Conservation (phyloP, 2,888 invertebrate genomes). For the Ormyrus thymus region DNA sequence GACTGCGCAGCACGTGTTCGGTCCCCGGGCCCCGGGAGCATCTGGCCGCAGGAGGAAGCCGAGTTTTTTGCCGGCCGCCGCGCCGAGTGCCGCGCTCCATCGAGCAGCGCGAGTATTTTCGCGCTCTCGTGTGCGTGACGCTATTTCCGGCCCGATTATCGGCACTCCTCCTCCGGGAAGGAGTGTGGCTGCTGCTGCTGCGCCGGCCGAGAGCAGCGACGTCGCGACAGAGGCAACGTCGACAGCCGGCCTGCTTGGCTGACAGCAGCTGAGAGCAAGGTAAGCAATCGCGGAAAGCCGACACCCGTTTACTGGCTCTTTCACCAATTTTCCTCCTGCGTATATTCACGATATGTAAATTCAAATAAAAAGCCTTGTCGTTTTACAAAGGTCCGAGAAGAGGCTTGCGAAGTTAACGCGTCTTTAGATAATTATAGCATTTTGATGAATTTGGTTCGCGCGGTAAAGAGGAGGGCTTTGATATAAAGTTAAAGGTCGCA, state of each 20-base stretch:
- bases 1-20: constrained; percentile 40
- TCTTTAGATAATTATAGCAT: constrained; percentile 39
- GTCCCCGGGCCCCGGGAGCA: background rate
- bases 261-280: constrained; percentile 10
- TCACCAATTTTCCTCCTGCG: too few species aligned
- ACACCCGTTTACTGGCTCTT: too few species aligned
- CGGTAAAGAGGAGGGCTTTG: constrained; percentile 20
- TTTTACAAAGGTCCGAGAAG: too few species aligned
- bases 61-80: constrained; percentile 21
- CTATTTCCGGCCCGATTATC: constrained; percentile 66
- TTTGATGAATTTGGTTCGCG: constrained; percentile 11
- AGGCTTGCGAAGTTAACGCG: background rate
- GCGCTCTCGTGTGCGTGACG: constrained; percentile 61
- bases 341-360: too few species aligned
- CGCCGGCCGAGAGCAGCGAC: constrained; percentile 14
- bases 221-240: constrained; percentile 13
- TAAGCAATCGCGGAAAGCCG: background rate
- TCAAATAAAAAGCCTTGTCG: too few species aligned
- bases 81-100: constrained; percentile 50
- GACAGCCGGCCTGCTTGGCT: background rate
- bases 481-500: constrained; percentile 15
- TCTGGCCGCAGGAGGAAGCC: background rate
- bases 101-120: constrained; percentile 49
- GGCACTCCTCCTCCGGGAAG: constrained; percentile 61
- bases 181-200: background rate